Evolutionary conservation across 2,113 vertebrate genomes (phyloP).

Genomic region (Zeus faber): DNA sequence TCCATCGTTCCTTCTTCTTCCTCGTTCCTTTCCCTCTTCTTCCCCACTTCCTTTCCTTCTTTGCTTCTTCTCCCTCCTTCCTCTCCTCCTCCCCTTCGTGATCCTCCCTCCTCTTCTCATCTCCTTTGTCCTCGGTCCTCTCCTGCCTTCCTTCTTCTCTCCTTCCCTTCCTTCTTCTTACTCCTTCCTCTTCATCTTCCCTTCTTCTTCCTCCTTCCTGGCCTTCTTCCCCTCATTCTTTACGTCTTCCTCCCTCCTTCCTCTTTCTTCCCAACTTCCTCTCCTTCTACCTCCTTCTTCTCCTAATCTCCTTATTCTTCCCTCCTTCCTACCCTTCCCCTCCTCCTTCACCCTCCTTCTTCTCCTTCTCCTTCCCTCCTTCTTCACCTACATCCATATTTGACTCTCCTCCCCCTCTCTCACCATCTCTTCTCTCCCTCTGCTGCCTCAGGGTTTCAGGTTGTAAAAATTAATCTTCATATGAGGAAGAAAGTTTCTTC

Average conservation of each 20-base stretch:
- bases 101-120: background rate
- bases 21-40: background rate
- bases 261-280: background rate
- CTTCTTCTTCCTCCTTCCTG: too few relatives aligned
- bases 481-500: constrained; percentile 44
- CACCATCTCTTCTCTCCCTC: background rate
- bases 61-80: background rate
- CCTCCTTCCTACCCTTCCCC: background rate
- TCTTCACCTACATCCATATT: too few relatives aligned
- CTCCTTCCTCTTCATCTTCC: constrained; percentile 9
- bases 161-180: background rate
- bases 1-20: background rate
- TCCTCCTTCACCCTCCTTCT: too few relatives aligned
- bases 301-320: background rate
- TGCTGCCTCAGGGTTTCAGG: constrained; percentile 38
- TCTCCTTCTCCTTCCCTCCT: background rate
- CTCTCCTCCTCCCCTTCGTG: too few relatives aligned
- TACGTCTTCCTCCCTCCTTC: constrained; percentile 8
- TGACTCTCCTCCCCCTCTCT: constrained; percentile 17
- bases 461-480: constrained; percentile 67
- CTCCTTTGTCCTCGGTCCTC: too few relatives aligned
- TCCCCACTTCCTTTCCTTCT: background rate
- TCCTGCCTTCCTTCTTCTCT: background rate
- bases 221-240: too few relatives aligned
- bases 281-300: background rate